Evolutionary conservation across 2,797 vertebrate species (phyloP).

Genomic region (Astyanax mexicanus): DNA sequence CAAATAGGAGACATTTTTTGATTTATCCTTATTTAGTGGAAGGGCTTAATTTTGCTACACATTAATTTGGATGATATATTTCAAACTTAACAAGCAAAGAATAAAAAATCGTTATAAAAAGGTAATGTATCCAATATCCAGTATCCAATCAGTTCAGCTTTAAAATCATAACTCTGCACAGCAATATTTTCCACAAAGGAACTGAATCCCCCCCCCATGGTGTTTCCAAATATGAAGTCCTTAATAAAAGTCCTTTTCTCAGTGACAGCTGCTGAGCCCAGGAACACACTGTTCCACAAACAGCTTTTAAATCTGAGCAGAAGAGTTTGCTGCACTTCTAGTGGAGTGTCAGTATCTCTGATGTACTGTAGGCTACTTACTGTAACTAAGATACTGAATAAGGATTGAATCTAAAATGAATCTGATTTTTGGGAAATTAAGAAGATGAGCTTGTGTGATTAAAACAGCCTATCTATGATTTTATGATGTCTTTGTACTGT

Average conservation of each 20-base stretch:
- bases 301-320: neutral
- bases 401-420: neutral
- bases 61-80: too few relatives aligned
- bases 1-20: too few relatives aligned
- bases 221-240: neutral
- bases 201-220: neutral
- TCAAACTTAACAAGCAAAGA: too few relatives aligned
- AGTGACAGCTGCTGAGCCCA: neutral
- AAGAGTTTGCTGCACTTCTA: neutral
- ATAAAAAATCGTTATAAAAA: too few relatives aligned
- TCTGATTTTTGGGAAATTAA: slow-evolving; percentile 2
- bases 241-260: neutral
- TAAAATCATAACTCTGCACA: neutral
- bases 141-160: neutral
- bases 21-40: too few relatives aligned
- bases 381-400: neutral
- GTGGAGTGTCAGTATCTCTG: neutral
- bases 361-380: neutral
- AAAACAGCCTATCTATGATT: slow-evolving; percentile 5
- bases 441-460: neutral
- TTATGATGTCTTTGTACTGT: slow-evolving; percentile 6
- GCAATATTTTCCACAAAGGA: neutral
- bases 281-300: neutral
- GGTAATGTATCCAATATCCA: too few relatives aligned
- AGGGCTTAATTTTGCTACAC: too few relatives aligned